A percentile compares a stretch with the other conserved stretches of the same genome.
phyloP scores from a whole-genome alignment of 2,113 vertebrate genomes.

The Cepphus grylle region DNA sequence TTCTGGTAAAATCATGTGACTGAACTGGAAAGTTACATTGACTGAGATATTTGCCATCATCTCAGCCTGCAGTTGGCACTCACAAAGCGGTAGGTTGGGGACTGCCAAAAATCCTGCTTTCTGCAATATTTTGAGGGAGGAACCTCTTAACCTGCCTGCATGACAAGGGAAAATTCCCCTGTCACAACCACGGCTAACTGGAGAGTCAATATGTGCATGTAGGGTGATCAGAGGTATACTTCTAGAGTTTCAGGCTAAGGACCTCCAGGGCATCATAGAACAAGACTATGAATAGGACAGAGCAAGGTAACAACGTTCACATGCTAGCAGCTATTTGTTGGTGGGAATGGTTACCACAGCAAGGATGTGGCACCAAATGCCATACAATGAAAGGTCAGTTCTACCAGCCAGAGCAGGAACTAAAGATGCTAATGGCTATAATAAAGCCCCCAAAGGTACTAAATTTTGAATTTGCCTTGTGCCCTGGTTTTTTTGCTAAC shows the following conservation, averaged over 20 bases:
- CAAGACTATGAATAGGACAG: not conserved
- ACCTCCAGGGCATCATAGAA: not conserved
- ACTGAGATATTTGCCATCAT: not conserved
- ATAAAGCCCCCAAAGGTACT: not conserved
- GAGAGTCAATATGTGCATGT: not conserved
- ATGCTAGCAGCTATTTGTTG: not conserved
- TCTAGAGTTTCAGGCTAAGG: not conserved
- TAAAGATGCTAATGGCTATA: not conserved
- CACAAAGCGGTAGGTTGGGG: not conserved
- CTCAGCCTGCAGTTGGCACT: not conserved
- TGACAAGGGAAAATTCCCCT: not conserved
- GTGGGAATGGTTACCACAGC: not conserved
- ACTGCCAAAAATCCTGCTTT: not conserved
- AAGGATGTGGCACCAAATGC: not conserved
- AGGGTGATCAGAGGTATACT: accelerated
- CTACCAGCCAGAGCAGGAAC: not conserved
- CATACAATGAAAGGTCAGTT: not conserved
- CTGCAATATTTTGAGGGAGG: not conserved
- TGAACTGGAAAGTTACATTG: not conserved
- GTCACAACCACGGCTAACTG: not conserved
- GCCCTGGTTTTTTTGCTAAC: not conserved
- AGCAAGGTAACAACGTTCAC: not conserved
- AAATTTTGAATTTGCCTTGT: not conserved
- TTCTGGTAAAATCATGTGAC: not conserved
- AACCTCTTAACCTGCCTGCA: not conserved